Percentiles rank a stretch among this genome's conserved stretches.
These are phyloP conservation scores for Apistogramma diplotaenia DNA, from an alignment of 2,113 vertebrate genomes.

Conservation along the genomic window DNA sequence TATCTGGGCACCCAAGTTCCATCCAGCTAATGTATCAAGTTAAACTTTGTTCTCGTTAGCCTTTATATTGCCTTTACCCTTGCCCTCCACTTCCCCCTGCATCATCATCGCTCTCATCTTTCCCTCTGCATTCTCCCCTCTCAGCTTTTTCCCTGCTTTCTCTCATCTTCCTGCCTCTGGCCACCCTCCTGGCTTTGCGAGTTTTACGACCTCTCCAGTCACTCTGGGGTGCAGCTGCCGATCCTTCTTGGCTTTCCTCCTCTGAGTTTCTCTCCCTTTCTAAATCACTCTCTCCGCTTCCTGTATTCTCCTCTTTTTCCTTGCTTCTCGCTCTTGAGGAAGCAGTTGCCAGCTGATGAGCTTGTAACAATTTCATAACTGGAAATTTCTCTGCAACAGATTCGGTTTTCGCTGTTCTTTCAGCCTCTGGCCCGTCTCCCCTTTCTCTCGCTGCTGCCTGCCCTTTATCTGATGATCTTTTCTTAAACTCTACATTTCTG, in stretches of 20 bases:
- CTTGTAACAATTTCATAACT: neutral
- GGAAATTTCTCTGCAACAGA: neutral
- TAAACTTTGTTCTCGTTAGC: neutral
- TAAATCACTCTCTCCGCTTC: neutral
- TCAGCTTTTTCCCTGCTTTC: neutral
- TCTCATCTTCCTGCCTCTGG: conserved; percentile 21
- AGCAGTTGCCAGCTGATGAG: neutral
- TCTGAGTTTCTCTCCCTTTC: neutral
- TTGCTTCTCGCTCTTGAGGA: conserved; percentile 12
- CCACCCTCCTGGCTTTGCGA: conserved; percentile 53
- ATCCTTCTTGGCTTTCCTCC: neutral
- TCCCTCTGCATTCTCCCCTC: neutral
- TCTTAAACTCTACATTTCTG: neutral
- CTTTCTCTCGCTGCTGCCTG: neutral
- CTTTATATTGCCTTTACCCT: neutral
- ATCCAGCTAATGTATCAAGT: neutral
- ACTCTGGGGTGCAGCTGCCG: neutral
- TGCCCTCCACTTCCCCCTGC: neutral
- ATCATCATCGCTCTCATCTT: neutral
- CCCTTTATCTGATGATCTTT: neutral
- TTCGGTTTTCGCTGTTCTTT: neutral
- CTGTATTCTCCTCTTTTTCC: neutral
- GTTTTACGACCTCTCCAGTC: conserved; percentile 59
- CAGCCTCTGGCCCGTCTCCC: neutral
- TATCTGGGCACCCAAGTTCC: neutral